These are phyloP conservation scores for Drosophila birchii DNA, from an alignment of 2,888 invertebrate genomes.

Conservation along the genomic window DNA sequence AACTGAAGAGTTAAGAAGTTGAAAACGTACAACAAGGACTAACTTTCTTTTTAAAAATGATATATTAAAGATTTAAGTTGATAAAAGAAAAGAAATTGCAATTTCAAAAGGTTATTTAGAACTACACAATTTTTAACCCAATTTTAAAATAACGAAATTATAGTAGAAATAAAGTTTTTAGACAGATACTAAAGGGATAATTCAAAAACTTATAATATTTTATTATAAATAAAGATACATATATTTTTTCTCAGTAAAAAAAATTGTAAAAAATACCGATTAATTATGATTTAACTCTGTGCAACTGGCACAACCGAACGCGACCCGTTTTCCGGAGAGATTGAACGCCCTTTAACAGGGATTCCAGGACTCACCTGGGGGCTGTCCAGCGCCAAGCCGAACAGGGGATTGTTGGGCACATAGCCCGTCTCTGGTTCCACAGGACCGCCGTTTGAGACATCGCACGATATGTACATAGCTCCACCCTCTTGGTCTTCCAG, in stretches of 20 bases:
- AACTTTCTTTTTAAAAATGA: not conserved
- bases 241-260: not conserved
- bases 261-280: not conserved
- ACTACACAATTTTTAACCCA: not conserved
- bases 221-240: too few relatives aligned
- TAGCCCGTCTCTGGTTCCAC: slow-evolving; percentile 85
- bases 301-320: slow-evolving; percentile 24
- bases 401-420: slow-evolving; percentile 85
- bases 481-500: slow-evolving; percentile 86
- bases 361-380: slow-evolving; percentile 83
- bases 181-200: not conserved
- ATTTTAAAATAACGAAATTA: not conserved
- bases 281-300: not conserved
- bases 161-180: not conserved
- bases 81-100: not conserved
- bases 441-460: slow-evolving; percentile 85
- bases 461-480: slow-evolving; percentile 86
- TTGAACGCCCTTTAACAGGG: slow-evolving; percentile 3
- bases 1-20: too few relatives aligned
- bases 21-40: not conserved
- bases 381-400: slow-evolving; percentile 85
- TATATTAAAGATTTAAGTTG: too few relatives aligned
- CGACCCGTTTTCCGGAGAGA: slow-evolving; percentile 24
- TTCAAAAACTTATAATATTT: not conserved
- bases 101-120: not conserved